Evolutionary conservation across 2,113 vertebrate species (phyloP), one percentile per base, ranked within the genome.

Genomic region (Carassius carassius): DNA sequence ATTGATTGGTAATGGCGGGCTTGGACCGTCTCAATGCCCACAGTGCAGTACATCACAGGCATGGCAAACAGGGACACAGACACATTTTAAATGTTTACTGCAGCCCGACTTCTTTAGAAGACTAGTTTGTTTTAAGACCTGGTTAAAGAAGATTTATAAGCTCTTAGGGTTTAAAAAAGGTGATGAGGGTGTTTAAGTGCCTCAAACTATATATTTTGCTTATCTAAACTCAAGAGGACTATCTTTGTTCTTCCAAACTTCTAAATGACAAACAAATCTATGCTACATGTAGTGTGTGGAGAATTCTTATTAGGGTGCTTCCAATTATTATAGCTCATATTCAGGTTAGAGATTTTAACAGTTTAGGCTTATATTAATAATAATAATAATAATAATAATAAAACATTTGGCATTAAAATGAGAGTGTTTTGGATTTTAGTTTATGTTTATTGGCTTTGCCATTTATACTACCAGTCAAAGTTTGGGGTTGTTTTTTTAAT

Each of bases 1-100:
- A 92, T 91, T 92, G 92, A 93, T 90, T 89, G 82, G 85, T 86
- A 87, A 87, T 65, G 70, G 87, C 60, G 69, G 85, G 83, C 86
- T 78, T 51, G 78, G 54, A 81, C 65, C 65, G 23, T 75, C 87
- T 69, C 58, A 90, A 84, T 75, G 86, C 89, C 77, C 77, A 86
- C 86, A 85, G 62, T 23, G 84, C 70, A 87, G 80, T 91, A 60
- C 47, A 86, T 82, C 81, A 82, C 51, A 73, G 85, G 73, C 84
- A 91, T 75, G 56, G 83, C 67, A 84, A 77, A 78, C 76, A 84
- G 41, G 32, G 69, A 89, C 85, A 81, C 75, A 75, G 21, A 80
- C 67, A 25, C 4, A 54, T 77, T 82, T 13, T 16, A 58, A 69
- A 56, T 62, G 65, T 79, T 85, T 76, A 87, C 41, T 44, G 58